These are phyloP conservation scores for Grammatotria lemairii DNA, from an alignment of 2,113 vertebrate species.

Conservation along the genomic window DNA sequence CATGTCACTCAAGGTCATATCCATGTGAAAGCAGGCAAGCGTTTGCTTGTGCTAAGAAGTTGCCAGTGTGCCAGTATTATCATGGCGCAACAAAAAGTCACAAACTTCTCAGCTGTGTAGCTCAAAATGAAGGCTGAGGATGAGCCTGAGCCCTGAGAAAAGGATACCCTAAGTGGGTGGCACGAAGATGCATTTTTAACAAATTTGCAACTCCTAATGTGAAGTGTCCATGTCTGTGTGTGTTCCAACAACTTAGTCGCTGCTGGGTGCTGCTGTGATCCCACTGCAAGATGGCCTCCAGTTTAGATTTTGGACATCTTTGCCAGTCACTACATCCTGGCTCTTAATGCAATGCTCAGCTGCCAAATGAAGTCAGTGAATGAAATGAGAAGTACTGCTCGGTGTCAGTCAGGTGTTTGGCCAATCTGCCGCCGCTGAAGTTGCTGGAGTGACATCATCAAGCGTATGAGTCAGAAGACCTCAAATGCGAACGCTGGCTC, in stretches of 20 bases:
- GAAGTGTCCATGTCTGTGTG: neutral
- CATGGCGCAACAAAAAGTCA: neutral
- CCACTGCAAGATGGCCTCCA: neutral
- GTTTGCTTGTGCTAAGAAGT: neutral
- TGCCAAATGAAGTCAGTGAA: neutral
- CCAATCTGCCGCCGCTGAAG: neutral
- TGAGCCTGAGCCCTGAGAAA: neutral
- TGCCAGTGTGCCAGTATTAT: neutral
- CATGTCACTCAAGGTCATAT: neutral
- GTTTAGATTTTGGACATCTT: neutral
- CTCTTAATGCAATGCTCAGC: neutral
- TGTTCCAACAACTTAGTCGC: neutral
- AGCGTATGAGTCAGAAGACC: constrained; percentile 1
- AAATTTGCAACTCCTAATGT: neutral
- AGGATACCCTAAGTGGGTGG: neutral
- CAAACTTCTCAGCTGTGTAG: neutral
- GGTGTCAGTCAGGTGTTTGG: constrained; percentile 1
- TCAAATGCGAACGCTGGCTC: neutral
- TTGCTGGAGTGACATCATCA: neutral
- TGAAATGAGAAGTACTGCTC: neutral
- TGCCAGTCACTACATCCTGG: neutral
- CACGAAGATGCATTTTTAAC: neutral
- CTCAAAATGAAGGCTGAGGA: neutral
- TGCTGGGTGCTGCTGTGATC: neutral
- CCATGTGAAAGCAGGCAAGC: neutral